Percentiles rank a stretch among this genome's conserved stretches.
phyloP scores from a whole-genome alignment of 2,797 vertebrate genomes.

The Acestrorhynchus altus region DNA sequence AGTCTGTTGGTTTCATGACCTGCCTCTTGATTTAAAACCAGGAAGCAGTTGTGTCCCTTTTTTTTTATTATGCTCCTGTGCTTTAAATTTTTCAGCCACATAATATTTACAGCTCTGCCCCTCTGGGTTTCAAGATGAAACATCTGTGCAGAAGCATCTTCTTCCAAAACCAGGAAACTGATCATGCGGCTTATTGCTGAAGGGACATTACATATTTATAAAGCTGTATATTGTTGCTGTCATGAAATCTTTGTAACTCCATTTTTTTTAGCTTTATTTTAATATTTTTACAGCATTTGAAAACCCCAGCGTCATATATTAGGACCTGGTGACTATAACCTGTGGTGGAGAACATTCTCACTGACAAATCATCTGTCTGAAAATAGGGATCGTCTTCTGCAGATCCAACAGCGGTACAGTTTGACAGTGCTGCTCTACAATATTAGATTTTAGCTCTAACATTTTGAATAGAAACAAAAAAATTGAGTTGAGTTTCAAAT shows the following conservation, averaged over 20 bases:
- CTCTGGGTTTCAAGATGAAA: slow-evolving; percentile 5
- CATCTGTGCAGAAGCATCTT: neutral
- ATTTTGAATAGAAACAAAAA: too few species aligned
- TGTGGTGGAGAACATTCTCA: too few species aligned
- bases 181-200: too few species aligned
- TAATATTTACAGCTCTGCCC: slow-evolving; percentile 8
- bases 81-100: neutral
- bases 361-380: too few species aligned
- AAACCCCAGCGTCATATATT: neutral
- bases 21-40: neutral
- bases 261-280: neutral
- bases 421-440: neutral
- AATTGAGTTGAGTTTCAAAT: too few species aligned
- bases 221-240: neutral
- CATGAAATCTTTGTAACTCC: neutral
- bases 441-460: too few species aligned
- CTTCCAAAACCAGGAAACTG: neutral
- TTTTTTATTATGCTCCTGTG: slow-evolving; percentile 24
- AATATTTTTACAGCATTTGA: neutral
- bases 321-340: too few species aligned
- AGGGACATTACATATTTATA: neutral
- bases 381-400: neutral
- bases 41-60: slow-evolving; percentile 20
- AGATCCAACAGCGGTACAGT: neutral
- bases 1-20: slow-evolving; percentile 22